Percentiles rank a stretch among this genome's conserved stretches.
phyloP scores from a whole-genome alignment of 2,113 vertebrate species.

The Xiphophorus hellerii region DNA sequence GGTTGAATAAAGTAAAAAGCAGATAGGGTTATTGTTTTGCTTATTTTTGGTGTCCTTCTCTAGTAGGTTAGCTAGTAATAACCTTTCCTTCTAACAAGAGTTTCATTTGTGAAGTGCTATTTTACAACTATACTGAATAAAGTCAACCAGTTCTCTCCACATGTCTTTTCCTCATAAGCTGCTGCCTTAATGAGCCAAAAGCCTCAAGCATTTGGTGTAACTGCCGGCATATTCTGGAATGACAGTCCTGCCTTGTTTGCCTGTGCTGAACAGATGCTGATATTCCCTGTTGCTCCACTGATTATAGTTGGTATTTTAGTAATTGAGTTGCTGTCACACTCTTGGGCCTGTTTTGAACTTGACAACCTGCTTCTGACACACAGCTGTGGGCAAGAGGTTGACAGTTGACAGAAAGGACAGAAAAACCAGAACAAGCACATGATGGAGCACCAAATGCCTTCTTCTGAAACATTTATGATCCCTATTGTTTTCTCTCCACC shows the following conservation, averaged over 20 bases:
- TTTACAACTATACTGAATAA: constrained; percentile 5
- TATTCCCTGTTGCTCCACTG: constrained; percentile 61
- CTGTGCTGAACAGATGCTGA: constrained; percentile 67
- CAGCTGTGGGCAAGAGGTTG: constrained; percentile 37
- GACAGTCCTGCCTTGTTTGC: constrained; percentile 45
- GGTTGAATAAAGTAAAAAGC: constrained; percentile 16
- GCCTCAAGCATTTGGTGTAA: constrained; percentile 42
- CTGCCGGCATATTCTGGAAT: constrained; percentile 41
- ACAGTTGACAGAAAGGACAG: constrained; percentile 54
- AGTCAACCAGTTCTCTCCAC: constrained; percentile 1
- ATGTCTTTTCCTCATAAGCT: constrained; percentile 10
- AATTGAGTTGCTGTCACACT: constrained; percentile 75
- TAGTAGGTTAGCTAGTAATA: constrained; percentile 2
- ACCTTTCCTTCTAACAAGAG: neutral
- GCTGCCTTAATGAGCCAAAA: constrained; percentile 38
- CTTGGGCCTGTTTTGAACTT: constrained; percentile 51
- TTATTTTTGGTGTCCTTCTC: constrained; percentile 3
- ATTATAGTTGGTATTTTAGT: constrained; percentile 70
- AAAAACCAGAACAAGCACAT: constrained; percentile 46
- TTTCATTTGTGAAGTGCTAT: constrained; percentile 5
- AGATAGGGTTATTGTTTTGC: constrained; percentile 12
- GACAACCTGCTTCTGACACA: constrained; percentile 56
- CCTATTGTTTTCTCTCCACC: constrained; percentile 33
- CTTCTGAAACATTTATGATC: constrained; percentile 56
- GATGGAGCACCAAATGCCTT: constrained; percentile 62